A percentile compares a stretch with the other conserved stretches of the same genome.
Conservation (phyloP, 2,797 vertebrate species). For the Falco columbarius region DNA sequence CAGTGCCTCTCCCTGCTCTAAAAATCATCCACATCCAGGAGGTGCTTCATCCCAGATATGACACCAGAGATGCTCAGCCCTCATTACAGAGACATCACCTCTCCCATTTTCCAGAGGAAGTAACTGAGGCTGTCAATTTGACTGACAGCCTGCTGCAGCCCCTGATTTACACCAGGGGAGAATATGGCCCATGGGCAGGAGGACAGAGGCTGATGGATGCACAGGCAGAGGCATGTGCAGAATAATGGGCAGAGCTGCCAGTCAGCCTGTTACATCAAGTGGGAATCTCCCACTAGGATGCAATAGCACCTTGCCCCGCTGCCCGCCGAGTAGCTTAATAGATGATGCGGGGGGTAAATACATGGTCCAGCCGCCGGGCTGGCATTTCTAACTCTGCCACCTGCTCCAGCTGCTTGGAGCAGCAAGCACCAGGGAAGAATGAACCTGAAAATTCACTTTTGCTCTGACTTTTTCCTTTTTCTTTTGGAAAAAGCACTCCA, state of each 20-base stretch:
- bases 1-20: not conserved
- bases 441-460: fast-evolving
- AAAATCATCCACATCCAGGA: not conserved
- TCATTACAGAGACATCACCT: not conserved
- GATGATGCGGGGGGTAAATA: not conserved
- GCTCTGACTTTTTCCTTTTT: not conserved
- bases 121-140: not conserved
- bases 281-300: not conserved
- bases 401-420: not conserved
- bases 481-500: not conserved
- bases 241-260: not conserved
- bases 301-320: fast-evolving
- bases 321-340: not conserved
- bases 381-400: not conserved
- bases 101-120: not conserved
- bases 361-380: not conserved
- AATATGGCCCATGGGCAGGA: not conserved
- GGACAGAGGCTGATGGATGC: not conserved
- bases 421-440: fast-evolving
- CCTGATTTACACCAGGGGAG: not conserved
- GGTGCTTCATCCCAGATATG: fast-evolving
- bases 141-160: not conserved
- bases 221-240: not conserved
- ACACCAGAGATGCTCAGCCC: not conserved
- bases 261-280: not conserved